phyloP scores from a whole-genome alignment of 2,888 invertebrate genomes.

The Drosophila infuscata region DNA sequence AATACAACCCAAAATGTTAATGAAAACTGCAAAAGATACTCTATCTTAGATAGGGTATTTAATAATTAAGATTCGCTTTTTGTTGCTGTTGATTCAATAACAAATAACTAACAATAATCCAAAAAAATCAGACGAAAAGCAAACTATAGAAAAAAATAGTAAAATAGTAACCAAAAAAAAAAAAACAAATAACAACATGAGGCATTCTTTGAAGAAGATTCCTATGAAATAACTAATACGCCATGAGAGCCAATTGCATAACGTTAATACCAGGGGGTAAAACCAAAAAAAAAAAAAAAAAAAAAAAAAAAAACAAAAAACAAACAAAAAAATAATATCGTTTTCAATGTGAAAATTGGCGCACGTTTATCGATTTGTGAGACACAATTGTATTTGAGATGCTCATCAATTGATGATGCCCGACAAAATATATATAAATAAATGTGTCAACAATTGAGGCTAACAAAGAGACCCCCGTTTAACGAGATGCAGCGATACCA shows the following conservation, averaged over 20 bases:
- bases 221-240: slow-evolving; percentile 14
- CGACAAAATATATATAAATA: slow-evolving; percentile 42
- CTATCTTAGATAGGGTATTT: not conserved
- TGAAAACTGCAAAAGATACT: not conserved
- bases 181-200: not conserved
- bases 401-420: slow-evolving; percentile 62
- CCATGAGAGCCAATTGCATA: slow-evolving; percentile 20
- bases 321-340: slow-evolving; percentile 31
- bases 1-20: not conserved
- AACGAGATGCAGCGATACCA: slow-evolving; percentile 31
- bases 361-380: slow-evolving; percentile 52
- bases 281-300: not conserved
- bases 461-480: slow-evolving; percentile 13
- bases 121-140: not conserved
- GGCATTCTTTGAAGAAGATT: slow-evolving; percentile 6
- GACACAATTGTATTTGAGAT: slow-evolving; percentile 49
- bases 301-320: not conserved
- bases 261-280: not conserved
- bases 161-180: not conserved
- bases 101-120: not conserved
- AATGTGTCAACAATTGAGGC: slow-evolving; percentile 67
- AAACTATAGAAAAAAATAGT: not conserved
- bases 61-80: not conserved
- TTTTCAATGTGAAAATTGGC: slow-evolving; percentile 51
- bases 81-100: no score